A percentile compares a stretch with the other conserved stretches of the same genome.
Conservation (phyloP, 2,888 invertebrate genomes). For the Perithous albicinctus region DNA sequence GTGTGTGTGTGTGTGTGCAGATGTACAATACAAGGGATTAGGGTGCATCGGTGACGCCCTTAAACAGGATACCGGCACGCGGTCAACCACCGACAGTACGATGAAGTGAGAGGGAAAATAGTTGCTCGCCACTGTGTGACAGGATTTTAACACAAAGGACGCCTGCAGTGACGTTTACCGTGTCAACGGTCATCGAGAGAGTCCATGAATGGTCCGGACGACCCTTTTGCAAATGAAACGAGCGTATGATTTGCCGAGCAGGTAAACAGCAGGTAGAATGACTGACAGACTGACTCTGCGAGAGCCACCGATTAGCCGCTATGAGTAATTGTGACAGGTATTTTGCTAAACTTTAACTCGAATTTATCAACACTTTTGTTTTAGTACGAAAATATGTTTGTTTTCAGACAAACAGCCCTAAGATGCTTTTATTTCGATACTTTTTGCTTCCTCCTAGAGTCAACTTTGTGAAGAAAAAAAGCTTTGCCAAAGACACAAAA, state of each 20-base stretch:
- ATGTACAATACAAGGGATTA: conserved; percentile 28
- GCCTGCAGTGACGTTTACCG: conserved; percentile 25
- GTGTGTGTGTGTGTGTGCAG: background rate
- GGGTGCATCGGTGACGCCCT: conserved; percentile 14
- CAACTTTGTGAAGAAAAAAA: too few relatives aligned
- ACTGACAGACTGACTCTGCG: conserved; percentile 12
- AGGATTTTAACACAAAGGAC: background rate
- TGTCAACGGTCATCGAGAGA: conserved; percentile 65
- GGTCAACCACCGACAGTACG: conserved; percentile 33
- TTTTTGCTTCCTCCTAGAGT: too few relatives aligned
- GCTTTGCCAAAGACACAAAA: too few relatives aligned
- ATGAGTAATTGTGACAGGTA: conserved; percentile 41
- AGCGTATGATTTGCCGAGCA: conserved; percentile 3
- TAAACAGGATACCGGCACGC: conserved; percentile 3
- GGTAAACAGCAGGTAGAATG: conserved; percentile 38
- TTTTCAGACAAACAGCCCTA: too few relatives aligned
- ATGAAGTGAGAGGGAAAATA: conserved; percentile 20
- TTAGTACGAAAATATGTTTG: too few relatives aligned
- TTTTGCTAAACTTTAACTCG: conserved; percentile 20
- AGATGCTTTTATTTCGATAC: too few relatives aligned
- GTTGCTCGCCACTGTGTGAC: conserved; percentile 20
- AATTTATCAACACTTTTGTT: too few relatives aligned
- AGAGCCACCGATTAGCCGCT: background rate
- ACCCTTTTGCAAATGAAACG: conserved; percentile 9
- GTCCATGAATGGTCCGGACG: conserved; percentile 48